These are phyloP conservation scores for Mesorhabditis spiculigera DNA, from an alignment of 2,888 invertebrate genomes.

Conservation along the genomic window DNA sequence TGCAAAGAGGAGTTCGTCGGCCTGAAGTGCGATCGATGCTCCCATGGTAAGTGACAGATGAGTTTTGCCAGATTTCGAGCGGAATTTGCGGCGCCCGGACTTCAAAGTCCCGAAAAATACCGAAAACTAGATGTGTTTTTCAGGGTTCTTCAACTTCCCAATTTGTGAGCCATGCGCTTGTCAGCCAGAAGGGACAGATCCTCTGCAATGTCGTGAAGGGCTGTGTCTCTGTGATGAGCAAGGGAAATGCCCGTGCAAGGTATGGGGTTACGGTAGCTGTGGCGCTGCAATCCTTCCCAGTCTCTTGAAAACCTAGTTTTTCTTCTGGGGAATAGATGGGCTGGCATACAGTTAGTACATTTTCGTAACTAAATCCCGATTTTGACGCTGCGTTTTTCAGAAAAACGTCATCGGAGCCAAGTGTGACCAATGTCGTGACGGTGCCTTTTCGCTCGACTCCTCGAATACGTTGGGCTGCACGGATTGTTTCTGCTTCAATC, in stretches of 20 bases:
- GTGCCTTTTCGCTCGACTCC: constrained; percentile 78
- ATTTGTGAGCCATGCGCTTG: constrained; percentile 60
- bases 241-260: constrained; percentile 87
- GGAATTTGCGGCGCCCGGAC: too few relatives aligned
- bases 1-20: constrained; percentile 54
- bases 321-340: too few relatives aligned
- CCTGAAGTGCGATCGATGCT: constrained; percentile 60
- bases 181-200: constrained; percentile 59
- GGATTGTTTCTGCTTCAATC: constrained; percentile 90
- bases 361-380: too few relatives aligned
- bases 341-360: too few relatives aligned
- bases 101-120: not conserved
- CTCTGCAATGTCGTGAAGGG: constrained; percentile 53
- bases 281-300: not conserved
- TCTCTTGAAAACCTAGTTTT: too few relatives aligned
- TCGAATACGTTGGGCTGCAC: constrained; percentile 84
- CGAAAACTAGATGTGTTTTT: not conserved
- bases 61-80: too few relatives aligned
- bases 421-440: constrained; percentile 78
- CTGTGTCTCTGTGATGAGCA: constrained; percentile 72
- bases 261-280: constrained; percentile 57
- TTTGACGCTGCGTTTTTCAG: constrained; percentile 61
- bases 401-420: constrained; percentile 77
- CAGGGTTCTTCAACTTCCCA: constrained; percentile 61
- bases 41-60: constrained; percentile 31